Percentiles rank a stretch among this genome's conserved stretches.
These are phyloP conservation scores for Molossus alvarezi DNA, from an alignment of 2,797 vertebrate species.

Conservation along the genomic window DNA sequence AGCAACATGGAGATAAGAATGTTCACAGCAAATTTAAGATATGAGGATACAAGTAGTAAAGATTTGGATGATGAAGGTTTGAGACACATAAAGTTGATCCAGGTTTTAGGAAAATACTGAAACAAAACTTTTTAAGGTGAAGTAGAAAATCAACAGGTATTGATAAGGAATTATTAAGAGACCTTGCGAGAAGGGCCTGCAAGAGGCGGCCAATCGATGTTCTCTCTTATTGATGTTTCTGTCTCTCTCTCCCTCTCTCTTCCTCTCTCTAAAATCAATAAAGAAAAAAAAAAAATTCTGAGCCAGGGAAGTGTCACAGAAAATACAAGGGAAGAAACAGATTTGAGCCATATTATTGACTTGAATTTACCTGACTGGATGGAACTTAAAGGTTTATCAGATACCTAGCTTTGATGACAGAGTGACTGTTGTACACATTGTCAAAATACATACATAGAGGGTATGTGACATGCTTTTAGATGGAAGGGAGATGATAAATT, in stretches of 20 bases:
- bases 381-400: not conserved
- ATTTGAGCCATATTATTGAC: not conserved
- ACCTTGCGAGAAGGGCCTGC: not conserved
- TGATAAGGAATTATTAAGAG: not conserved
- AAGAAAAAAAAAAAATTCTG: not conserved
- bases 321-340: conserved; percentile 44
- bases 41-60: not conserved
- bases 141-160: not conserved
- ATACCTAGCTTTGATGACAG: not conserved
- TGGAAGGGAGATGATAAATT: not conserved
- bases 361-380: not conserved
- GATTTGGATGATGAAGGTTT: not conserved
- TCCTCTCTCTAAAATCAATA: too few relatives aligned
- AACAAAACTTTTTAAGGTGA: not conserved
- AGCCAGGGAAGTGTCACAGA: not conserved
- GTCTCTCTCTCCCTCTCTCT: too few relatives aligned
- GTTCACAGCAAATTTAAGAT: not conserved
- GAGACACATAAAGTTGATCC: not conserved
- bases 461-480: not conserved
- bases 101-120: conserved; percentile 29
- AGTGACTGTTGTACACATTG: not conserved
- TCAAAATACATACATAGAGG: not conserved
- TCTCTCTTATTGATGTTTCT: too few relatives aligned
- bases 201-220: too few relatives aligned
- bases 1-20: not conserved